Conservation (phyloP, 2,888 invertebrate species). For the Cerastis leucographa region DNA sequence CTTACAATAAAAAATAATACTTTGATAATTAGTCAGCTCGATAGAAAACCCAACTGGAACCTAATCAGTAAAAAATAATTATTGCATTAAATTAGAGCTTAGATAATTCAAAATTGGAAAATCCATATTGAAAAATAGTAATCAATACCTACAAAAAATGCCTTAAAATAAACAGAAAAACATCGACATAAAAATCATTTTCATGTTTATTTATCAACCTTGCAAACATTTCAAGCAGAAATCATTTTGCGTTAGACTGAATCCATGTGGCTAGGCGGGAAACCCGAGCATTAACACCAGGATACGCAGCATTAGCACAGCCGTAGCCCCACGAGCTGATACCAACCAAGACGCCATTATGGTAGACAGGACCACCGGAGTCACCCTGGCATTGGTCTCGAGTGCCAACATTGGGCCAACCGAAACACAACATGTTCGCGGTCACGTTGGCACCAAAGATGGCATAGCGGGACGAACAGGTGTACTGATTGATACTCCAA, state of each 20-base stretch:
- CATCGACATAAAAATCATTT: neutral
- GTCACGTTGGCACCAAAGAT: slow-evolving; percentile 65
- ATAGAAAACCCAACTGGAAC: slow-evolving; percentile 37
- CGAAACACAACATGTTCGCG: slow-evolving; percentile 78
- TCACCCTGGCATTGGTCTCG: slow-evolving; percentile 78
- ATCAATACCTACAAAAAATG: neutral
- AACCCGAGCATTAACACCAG: slow-evolving; percentile 75
- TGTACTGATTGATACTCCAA: slow-evolving; percentile 72
- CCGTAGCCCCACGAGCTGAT: slow-evolving; percentile 71
- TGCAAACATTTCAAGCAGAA: neutral
- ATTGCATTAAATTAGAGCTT: neutral
- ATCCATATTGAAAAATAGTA: neutral
- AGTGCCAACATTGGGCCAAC: slow-evolving; percentile 75
- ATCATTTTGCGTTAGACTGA: slow-evolving; percentile 61
- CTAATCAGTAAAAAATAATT: slow-evolving; percentile 28
- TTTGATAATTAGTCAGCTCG: slow-evolving; percentile 33
- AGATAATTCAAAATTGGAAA: slow-evolving; percentile 5
- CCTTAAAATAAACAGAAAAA: neutral
- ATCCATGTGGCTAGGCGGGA: slow-evolving; percentile 75
- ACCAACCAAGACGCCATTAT: slow-evolving; percentile 73
- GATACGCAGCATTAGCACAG: slow-evolving; percentile 68
- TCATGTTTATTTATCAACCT: neutral
- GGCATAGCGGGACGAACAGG: slow-evolving; percentile 62
- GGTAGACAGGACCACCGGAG: slow-evolving; percentile 77
- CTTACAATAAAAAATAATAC: slow-evolving; percentile 39